Conservation (phyloP, 2,797 vertebrate species). For the Tiaroga cobitis region DNA sequence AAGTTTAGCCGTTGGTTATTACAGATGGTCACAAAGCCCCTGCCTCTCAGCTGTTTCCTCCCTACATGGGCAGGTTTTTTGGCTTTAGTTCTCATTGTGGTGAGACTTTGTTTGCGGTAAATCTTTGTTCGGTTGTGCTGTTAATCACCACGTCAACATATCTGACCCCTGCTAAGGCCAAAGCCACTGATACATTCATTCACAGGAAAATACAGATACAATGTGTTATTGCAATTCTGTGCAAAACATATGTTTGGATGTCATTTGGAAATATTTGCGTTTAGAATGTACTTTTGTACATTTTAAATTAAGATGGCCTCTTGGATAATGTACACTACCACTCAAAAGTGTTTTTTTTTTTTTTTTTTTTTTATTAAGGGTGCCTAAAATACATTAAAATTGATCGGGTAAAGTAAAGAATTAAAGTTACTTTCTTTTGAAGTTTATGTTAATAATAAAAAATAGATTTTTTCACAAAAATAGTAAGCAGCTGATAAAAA, state of each 20-base stretch:
- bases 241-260: neutral
- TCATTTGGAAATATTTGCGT: neutral
- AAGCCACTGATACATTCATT: conserved; percentile 25
- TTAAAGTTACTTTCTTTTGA: neutral
- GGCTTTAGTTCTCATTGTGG: conserved; percentile 22
- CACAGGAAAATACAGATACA: neutral
- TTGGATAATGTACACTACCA: neutral
- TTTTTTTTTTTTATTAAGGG: too few relatives aligned
- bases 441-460: neutral
- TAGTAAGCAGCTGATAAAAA: neutral
- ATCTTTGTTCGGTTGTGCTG: conserved; percentile 20
- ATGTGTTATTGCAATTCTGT: neutral
- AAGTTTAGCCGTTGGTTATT: conserved; percentile 28
- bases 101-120: conserved; percentile 20
- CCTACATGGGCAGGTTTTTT: conserved; percentile 24
- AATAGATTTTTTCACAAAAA: neutral
- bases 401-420: too few relatives aligned
- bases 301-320: neutral
- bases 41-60: conserved; percentile 24
- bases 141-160: conserved; percentile 25
- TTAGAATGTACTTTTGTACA: neutral
- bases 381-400: too few relatives aligned
- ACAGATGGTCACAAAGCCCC: conserved; percentile 16
- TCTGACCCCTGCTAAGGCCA: conserved; percentile 27
- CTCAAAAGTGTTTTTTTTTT: neutral